phyloP scores from a whole-genome alignment of 1,140 invertebrate genomes.

The Matsumurasca onukii region DNA sequence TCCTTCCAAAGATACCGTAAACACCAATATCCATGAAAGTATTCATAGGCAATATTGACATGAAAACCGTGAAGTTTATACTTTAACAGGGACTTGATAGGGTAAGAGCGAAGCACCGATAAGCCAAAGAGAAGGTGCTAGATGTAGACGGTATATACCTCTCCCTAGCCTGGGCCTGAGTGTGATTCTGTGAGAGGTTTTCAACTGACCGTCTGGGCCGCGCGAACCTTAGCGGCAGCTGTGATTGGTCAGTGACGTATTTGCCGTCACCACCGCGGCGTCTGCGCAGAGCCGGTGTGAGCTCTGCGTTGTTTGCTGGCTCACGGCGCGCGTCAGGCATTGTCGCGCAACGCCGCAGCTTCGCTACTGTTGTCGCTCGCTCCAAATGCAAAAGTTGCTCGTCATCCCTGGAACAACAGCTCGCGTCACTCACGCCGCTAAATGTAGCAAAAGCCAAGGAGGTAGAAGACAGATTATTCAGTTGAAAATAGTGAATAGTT shows the following conservation, averaged over 20 bases:
- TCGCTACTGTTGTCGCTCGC: background rate
- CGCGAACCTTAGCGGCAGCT: slow-evolving; percentile 71
- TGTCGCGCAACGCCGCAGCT: slow-evolving; percentile 49
- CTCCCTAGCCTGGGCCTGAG: background rate
- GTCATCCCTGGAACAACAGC: slow-evolving; percentile 19
- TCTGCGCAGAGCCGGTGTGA: slow-evolving; percentile 64
- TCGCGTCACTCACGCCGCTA: background rate
- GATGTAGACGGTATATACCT: no score
- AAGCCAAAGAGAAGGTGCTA: no score
- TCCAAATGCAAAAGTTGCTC: slow-evolving; percentile 11
- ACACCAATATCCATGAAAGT: no score
- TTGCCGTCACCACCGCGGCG: slow-evolving; percentile 68
- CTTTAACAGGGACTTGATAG: no score
- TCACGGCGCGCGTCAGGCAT: slow-evolving; percentile 48
- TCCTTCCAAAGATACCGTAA: no score
- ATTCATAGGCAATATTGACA: no score
- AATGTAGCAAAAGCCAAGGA: background rate
- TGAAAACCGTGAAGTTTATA: no score
- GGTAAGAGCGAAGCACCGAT: no score
- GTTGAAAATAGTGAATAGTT: no score
- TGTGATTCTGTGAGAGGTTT: slow-evolving; percentile 13
- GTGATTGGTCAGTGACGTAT: slow-evolving; percentile 70
- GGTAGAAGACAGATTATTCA: no score
- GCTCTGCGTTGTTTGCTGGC: no score
- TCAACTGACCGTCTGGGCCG: slow-evolving; percentile 51